Conservation (phyloP, 1,140 invertebrate genomes). For the Hylyphantes graminicola region DNA sequence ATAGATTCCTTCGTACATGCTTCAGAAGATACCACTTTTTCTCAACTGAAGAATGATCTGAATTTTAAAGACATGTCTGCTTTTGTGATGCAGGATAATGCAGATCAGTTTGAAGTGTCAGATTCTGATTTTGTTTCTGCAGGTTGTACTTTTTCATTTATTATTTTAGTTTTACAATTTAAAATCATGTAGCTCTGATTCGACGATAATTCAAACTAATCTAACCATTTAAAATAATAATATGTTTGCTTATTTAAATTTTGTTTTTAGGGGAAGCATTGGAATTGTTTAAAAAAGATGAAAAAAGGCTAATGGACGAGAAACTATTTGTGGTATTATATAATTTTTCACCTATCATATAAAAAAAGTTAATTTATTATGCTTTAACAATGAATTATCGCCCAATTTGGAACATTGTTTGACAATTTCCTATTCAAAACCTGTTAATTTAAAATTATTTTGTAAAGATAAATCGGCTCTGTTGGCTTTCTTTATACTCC, state of each 20-base stretch:
- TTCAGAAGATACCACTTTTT: too few relatives aligned
- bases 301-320: constrained; percentile 5
- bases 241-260: background rate
- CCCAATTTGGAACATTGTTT: too few relatives aligned
- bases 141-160: constrained; percentile 7
- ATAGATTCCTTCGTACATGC: too few relatives aligned
- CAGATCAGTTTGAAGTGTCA: constrained; percentile 7
- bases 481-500: too few relatives aligned
- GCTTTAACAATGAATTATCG: too few relatives aligned
- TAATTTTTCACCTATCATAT: background rate
- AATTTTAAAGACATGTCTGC: constrained; percentile 13
- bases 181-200: background rate
- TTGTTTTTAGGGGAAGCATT: constrained; percentile 23
- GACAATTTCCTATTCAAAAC: too few relatives aligned
- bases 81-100: background rate
- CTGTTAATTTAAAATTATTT: too few relatives aligned
- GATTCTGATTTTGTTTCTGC: constrained; percentile 25
- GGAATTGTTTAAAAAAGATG: constrained; percentile 36
- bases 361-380: too few relatives aligned
- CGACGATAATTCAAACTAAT: background rate
- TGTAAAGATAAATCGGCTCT: too few relatives aligned
- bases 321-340: constrained; percentile 24
- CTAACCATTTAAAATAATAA: background rate
- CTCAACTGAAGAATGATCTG: background rate
- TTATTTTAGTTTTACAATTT: too few relatives aligned